Base-by-base conservation (phyloP, 2,113 vertebrate genomes). In the Chroicocephalus ridibundus region DNA sequence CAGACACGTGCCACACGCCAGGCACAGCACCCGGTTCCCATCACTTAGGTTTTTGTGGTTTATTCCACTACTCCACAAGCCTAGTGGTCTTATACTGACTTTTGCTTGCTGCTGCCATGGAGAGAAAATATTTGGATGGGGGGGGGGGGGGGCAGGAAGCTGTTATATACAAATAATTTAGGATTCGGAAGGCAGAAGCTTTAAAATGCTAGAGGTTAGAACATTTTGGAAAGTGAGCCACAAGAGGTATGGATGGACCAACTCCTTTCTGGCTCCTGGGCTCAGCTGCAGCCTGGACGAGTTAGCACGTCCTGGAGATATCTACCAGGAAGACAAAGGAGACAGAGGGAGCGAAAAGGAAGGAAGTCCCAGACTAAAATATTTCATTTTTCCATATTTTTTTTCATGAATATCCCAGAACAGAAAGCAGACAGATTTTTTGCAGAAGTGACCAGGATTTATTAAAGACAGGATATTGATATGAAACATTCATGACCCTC, bases 401-500 rank as follows among this genome's bases (percentile, higher is more conserved):
- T 85, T 61, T 82, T 93, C 89, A 66, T 85, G n/a, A 91, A 88
- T 87, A 94, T 69, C 38, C 58, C 20, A 54, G 91, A 91, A 46
- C 74, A 95, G 65, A 87, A 91, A 96, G 92, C 60, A 95, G 95
- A 82, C 83, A 87, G 40, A 82, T 57, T 89, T 95, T 93, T 60
- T 91, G 49, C 75, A 96, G 74, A 92, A 96, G 68, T 96, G 92
- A 88, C 94, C 58, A 95, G 88, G 88, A 93, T 96, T 97, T 96
- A 97, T 94, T 91, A 93, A 92, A 94, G 93, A 87, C 86, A 94
- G 92, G 95, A 95, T 95, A 96, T 95, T 96, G 96, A 95, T 95
- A 94, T 93, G 94, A 97, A 97, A 96, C 91, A 95, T 95, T 96
- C 94, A 96, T 93, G 95, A 94, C 91, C 91, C 87, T 96, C 77